Evolutionary conservation across 1,140 invertebrate genomes (phyloP), one percentile per base, ranked within the genome.

Genomic region (Hestina assimilis): DNA sequence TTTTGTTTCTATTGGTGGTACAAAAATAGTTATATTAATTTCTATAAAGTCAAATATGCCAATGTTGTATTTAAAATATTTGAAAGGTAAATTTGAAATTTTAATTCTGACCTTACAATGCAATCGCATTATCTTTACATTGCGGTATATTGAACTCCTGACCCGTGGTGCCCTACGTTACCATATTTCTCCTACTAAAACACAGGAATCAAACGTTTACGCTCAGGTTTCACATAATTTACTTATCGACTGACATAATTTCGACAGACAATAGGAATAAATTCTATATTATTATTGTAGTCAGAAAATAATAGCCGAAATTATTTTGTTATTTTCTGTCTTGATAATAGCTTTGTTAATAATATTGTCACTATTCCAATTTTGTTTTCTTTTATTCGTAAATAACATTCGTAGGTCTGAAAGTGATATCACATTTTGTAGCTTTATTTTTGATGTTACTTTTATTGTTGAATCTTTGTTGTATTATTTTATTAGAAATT

Each of bases 121-220:
- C 46, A 59, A 55, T 63, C 41, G 50, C 50, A 51, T 58, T 72
- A 75, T 75, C 69, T 71, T 51, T 59, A 62, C 54, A 43, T 58
- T 61, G 55, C 65, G 55, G 70, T 65, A 48, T 46, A 66, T 64
- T 67, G 63, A 72, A 66, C 67, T 59, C 35, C 66, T 70, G 72
- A 75, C 69, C 72, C 57, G 52, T 47, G 58, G 31, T 35, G 56
- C 26, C 41, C 40, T 26, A 50, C 56, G 60, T 61, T 66, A 70
- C 41, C 63, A 59, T 61, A 55, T 55, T 55, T 68, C 42, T 51
- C 31, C 33, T 35, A 54, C 21, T 29, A 52, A 41, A 53, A 40
- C 43, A 31, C 53, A 29, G 35, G 53, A 38, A 56, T 56, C 53
- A 56, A 41, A 56, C n/a, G 14, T 14, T 29, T n/a, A 15, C 38